phyloP scores from a whole-genome alignment of 2,888 invertebrate species.

The Dasypolia templi region DNA sequence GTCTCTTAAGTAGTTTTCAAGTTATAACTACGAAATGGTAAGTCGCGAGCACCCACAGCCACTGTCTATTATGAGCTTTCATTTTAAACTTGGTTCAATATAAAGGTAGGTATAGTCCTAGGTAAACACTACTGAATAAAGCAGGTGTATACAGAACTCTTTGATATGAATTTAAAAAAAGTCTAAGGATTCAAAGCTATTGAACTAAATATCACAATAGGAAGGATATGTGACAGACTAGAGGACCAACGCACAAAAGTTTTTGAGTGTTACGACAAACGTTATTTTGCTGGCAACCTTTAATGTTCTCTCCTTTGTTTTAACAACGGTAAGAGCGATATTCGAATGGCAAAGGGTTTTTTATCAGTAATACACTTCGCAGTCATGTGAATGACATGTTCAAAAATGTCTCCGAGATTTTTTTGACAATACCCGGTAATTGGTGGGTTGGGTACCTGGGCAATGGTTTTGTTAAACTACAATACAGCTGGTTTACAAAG shows the following conservation, averaged over 20 bases:
- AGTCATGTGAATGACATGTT: slow-evolving; percentile 85
- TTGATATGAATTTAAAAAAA: slow-evolving; percentile 79
- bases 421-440: slow-evolving; percentile 87
- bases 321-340: slow-evolving; percentile 63
- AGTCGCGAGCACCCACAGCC: slow-evolving; percentile 40
- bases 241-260: slow-evolving; percentile 86
- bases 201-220: slow-evolving; percentile 86
- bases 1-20: slow-evolving; percentile 66
- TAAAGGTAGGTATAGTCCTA: slow-evolving; percentile 60
- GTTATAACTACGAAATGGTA: slow-evolving; percentile 57
- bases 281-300: slow-evolving; percentile 42
- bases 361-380: slow-evolving; percentile 41
- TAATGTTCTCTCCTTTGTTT: slow-evolving; percentile 13
- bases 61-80: slow-evolving; percentile 53
- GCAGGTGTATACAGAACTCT: slow-evolving; percentile 85
- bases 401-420: slow-evolving; percentile 89
- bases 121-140: slow-evolving; percentile 70
- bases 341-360: slow-evolving; percentile 52
- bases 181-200: slow-evolving; percentile 80
- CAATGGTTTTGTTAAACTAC: slow-evolving; percentile 86
- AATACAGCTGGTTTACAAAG: slow-evolving; percentile 84
- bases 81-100: slow-evolving; percentile 42
- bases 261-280: slow-evolving; percentile 79
- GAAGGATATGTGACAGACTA: slow-evolving; percentile 89
- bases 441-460: slow-evolving; percentile 91